Evolutionary conservation across 64 coral and sea anemone species (phyloP), one percentile per base, ranked within the genome.

Genomic region (Stichodactyla mertensii): DNA sequence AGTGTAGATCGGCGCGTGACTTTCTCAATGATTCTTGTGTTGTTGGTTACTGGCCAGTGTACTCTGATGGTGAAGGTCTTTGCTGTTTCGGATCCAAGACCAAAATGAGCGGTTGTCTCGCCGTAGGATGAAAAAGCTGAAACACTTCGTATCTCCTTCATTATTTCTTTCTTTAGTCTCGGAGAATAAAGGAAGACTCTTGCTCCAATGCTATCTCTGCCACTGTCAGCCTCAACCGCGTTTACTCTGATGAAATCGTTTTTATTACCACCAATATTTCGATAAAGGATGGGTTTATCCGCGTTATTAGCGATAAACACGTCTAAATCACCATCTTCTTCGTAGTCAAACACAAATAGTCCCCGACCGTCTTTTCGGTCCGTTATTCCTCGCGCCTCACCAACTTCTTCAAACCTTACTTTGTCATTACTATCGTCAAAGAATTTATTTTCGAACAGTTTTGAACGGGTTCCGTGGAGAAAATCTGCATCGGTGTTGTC

Each of bases 41-140:
- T 99, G 88, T 99, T 99, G n/a, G 90, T 99, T 16, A 95, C 97
- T 19, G 97, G 97, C 97, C 97, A 99, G 71, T 99, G 86, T 15
- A 99, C 86, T 4, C 97, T 90, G 14, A 99, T 69, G 56, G 82
- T 92, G 18, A 99, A 99, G 54, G 77, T 82, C 24, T 85, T 86
- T 24, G 84, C 90, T 69, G 84, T 92, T 77, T 99, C 97, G 11
- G 62, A 77, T 24, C 90, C 97, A 45, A 99, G 79, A 13, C 97
- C 97, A 62, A 86, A 99, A 52, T 99, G 97, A 26, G 88, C 97
- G 12, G 86, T 88, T 56, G 24, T 86, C 67, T 99, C 97, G 7
- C 97, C 97, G 36, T 93, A 91, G 10, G 84, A 90, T 57, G 97
- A 88, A 64, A 93, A 90, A 22, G 90, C 93, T 24, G 93, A 88